A percentile compares a stretch with the other conserved stretches of the same genome.
Evolutionary conservation across 2,888 invertebrate species (phyloP).

Genomic region (Cataglyphis rosenhaueri): DNA sequence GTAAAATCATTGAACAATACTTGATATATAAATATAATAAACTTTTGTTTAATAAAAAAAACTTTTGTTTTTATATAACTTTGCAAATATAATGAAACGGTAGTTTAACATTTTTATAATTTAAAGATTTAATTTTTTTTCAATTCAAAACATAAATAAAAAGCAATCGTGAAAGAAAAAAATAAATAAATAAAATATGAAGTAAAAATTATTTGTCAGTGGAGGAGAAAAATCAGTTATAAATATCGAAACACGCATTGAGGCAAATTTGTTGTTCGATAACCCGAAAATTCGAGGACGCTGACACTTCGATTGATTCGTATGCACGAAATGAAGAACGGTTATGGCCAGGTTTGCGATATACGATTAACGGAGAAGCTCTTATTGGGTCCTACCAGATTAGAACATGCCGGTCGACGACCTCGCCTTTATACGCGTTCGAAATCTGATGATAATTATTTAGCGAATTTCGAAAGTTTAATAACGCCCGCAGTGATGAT

Average conservation of each 20-base stretch:
- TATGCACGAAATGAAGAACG: constrained; percentile 53
- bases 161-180: not conserved
- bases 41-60: not conserved
- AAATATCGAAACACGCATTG: not conserved
- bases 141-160: not conserved
- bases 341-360: constrained; percentile 42
- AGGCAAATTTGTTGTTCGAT: constrained; percentile 13
- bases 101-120: not conserved
- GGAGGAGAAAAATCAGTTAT: not conserved
- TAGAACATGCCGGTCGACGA: constrained; percentile 67
- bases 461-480: constrained; percentile 39
- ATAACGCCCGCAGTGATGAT: constrained; percentile 27
- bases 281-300: constrained; percentile 42
- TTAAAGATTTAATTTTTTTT: not conserved
- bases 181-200: not conserved
- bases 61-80: no score
- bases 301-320: constrained; percentile 50
- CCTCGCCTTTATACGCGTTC: constrained; percentile 48
- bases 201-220: not conserved
- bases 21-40: not conserved
- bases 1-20: not conserved
- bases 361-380: constrained; percentile 69
- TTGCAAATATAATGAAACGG: not conserved
- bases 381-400: constrained; percentile 61
- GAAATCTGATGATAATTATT: constrained; percentile 32